Evolutionary conservation across 2,888 invertebrate genomes (phyloP).

Genomic region (Chrysolina americana): DNA sequence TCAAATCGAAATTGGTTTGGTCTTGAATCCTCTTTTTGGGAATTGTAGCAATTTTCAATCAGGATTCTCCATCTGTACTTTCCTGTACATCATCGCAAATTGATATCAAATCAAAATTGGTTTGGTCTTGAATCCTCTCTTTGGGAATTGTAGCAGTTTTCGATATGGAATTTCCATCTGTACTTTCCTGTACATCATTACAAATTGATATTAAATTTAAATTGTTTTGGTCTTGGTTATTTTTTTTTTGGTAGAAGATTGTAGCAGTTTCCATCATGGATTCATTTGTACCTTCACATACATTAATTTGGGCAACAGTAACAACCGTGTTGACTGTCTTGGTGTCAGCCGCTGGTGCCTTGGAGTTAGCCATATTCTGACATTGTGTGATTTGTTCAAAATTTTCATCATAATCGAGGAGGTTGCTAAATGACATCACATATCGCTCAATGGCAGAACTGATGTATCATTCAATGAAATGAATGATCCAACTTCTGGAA

Average conservation of each 20-base stretch:
- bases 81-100: too few relatives aligned
- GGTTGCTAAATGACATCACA: conserved; percentile 1
- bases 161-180: too few relatives aligned
- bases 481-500: conserved; percentile 3
- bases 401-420: conserved; percentile 8
- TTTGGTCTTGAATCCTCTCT: too few relatives aligned
- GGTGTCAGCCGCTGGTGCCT: background rate
- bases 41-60: too few relatives aligned
- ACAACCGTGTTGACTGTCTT: conserved; percentile 10
- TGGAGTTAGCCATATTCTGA: conserved; percentile 13
- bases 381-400: conserved; percentile 11
- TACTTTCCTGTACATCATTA: too few relatives aligned
- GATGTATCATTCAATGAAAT: conserved; percentile 8
- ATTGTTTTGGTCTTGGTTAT: conserved; percentile 6
- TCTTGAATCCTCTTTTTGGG: too few relatives aligned
- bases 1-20: too few relatives aligned
- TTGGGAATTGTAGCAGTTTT: too few relatives aligned
- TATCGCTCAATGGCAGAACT: conserved; percentile 1
- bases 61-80: too few relatives aligned
- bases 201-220: conserved; percentile 16
- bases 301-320: conserved; percentile 8
- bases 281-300: conserved; percentile 5
- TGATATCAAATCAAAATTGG: too few relatives aligned
- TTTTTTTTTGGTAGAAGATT: background rate
- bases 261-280: conserved; percentile 15